Evolutionary conservation across 2,888 invertebrate genomes (phyloP), one percentile per base, ranked within the genome.

Genomic region (Thysanoteuthis rhombus): DNA sequence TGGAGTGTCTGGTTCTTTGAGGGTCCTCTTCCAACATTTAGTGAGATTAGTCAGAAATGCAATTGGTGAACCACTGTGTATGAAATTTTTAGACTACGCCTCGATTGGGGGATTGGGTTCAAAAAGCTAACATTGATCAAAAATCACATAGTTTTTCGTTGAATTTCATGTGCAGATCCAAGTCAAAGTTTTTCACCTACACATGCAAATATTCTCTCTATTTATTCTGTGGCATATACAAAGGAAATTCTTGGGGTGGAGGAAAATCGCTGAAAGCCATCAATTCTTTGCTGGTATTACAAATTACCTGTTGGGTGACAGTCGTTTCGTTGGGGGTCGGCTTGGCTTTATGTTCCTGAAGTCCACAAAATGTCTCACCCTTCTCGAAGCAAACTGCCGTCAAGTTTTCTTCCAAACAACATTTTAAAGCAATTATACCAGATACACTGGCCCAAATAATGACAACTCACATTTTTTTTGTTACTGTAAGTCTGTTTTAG

Each of bases 211-310:
- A 97, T 47, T 96, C 94, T 93, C 95, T 94, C 91, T 97, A 96
- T 93, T 95, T 94, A 22, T 95, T 95, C 94, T 97, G 96, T 94
- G 97, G 97, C 96, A 97, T 96, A 94, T 95, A 97, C 93, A 96
- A 96, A 0, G 97, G 96, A 92, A 94, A 97, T 22, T 97, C 96
- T 3, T 94, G 94, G 0, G 96, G 96, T 19, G 97, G 96, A 0
- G 97, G 97, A 94, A 96, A 97, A 94, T 97, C 97, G 93, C 97
- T 97, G 95, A 95, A 97, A 39, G 94, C 94, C 96, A 96, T 96
- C 95, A 96, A 96, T 93, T 96, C 96, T 93, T 96, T 96, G 93
- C 96, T 96, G 28, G 96, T 96, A 94, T 96, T 96, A 93, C 96
- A 96, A 39, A 96, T 95, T 0, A 96, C 96, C 3, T 96, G 95